Evolutionary conservation across 2,113 vertebrate species (phyloP).

Genomic region (Cavia porcellus): DNA sequence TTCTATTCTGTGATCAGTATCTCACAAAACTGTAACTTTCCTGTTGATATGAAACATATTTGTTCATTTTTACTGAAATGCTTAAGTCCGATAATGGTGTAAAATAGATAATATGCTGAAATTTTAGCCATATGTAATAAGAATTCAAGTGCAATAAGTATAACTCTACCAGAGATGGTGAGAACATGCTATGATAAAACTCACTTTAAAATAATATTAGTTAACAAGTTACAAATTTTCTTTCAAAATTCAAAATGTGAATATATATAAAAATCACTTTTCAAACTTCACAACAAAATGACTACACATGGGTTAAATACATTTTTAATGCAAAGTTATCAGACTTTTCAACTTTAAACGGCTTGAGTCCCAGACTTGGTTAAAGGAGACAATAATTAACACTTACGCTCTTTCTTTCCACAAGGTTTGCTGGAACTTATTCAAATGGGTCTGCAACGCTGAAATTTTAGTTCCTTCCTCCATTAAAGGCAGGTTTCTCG

Average conservation of each 20-base stretch:
- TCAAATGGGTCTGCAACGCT: constrained; percentile 75
- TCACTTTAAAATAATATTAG: constrained; percentile 1
- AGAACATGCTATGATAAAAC: background rate
- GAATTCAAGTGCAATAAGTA: constrained; percentile 1
- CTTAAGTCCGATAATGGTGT: background rate
- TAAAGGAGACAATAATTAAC: background rate
- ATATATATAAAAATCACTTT: background rate
- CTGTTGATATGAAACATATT: background rate
- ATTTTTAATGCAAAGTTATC: background rate
- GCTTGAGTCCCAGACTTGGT: background rate
- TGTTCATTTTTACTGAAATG: background rate
- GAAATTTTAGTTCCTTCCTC: constrained; percentile 71
- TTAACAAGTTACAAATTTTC: background rate
- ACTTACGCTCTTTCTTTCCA: constrained; percentile 89
- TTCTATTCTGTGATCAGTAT: background rate
- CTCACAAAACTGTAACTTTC: background rate
- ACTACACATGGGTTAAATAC: background rate
- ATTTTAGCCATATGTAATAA: background rate
- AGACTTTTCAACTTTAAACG: background rate
- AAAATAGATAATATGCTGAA: background rate
- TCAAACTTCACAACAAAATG: background rate
- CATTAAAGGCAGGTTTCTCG: constrained; percentile 35
- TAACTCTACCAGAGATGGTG: background rate
- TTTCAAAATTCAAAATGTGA: constrained; percentile 20
- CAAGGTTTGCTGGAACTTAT: constrained; percentile 84